phyloP scores from a whole-genome alignment of 2,797 vertebrate genomes.

The Sebastiscus tertius region DNA sequence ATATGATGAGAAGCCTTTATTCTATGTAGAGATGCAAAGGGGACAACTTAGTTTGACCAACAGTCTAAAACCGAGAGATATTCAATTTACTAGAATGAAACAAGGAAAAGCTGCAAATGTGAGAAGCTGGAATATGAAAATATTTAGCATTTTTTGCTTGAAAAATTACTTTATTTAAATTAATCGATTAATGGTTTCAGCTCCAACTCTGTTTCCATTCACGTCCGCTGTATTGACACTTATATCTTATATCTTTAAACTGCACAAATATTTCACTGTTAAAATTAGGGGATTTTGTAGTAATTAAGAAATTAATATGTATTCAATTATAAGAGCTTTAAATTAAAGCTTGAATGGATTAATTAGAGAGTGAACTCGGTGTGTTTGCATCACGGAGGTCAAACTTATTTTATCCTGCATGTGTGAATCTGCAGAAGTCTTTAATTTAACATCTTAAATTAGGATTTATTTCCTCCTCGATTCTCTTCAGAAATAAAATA shows the following conservation, averaged over 20 bases:
- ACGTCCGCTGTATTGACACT: too few relatives aligned
- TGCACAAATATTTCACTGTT: background rate
- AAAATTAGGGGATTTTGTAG: background rate
- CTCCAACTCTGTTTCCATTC: too few relatives aligned
- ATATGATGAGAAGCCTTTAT: too few relatives aligned
- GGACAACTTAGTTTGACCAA: too few relatives aligned
- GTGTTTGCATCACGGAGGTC: background rate
- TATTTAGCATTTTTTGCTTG: too few relatives aligned
- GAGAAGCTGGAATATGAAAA: rapidly evolving
- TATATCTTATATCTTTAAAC: background rate
- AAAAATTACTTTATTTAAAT: too few relatives aligned
- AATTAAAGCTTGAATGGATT: background rate
- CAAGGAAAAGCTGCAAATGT: too few relatives aligned
- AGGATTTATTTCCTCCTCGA: background rate
- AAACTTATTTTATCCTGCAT: background rate
- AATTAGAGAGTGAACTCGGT: background rate
- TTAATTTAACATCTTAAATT: background rate
- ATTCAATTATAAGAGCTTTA: background rate
- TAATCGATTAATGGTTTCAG: too few relatives aligned
- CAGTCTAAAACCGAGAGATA: too few relatives aligned
- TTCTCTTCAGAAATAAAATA: slow-evolving; percentile 14
- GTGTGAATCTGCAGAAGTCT: background rate
- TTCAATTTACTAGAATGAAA: too few relatives aligned
- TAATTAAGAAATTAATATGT: background rate
- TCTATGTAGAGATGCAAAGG: too few relatives aligned